These are phyloP conservation scores for Macrotrachela quadricornifera DNA, from an alignment of 1,140 invertebrate species.

Conservation along the genomic window DNA sequence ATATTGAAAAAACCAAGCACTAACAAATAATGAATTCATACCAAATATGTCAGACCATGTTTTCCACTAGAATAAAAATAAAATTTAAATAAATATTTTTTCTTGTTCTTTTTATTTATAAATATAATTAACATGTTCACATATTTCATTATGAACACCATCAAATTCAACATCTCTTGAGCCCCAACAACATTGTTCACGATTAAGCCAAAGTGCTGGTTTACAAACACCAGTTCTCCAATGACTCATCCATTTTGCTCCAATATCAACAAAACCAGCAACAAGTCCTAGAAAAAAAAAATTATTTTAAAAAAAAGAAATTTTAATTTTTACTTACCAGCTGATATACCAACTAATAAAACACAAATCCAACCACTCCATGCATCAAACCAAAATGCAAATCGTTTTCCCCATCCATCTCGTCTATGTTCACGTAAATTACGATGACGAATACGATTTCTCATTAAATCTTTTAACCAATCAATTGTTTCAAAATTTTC, in stretches of 20 bases:
- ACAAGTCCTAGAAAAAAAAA: slow-evolving; percentile 16
- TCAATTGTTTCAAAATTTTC: slow-evolving; percentile 99
- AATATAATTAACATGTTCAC: background rate
- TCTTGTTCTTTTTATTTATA: no score
- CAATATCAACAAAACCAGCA: slow-evolving; percentile 58
- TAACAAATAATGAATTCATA: no score
- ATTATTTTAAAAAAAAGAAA: no score
- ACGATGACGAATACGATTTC: slow-evolving; percentile 84
- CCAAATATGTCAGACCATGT: no score
- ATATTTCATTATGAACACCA: slow-evolving; percentile 15
- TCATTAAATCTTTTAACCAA: slow-evolving; percentile 88
- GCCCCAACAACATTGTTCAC: slow-evolving; percentile 97
- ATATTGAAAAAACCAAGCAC: slow-evolving; percentile 33
- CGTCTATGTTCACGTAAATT: slow-evolving; percentile 41
- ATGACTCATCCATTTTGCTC: slow-evolving; percentile 96
- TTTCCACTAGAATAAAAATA: background rate
- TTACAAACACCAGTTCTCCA: slow-evolving; percentile 92
- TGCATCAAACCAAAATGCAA: slow-evolving; percentile 16
- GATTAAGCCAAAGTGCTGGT: slow-evolving; percentile 90
- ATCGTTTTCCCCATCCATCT: slow-evolving; percentile 11
- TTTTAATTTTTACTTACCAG: slow-evolving; percentile 14
- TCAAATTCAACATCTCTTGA: slow-evolving; percentile 26
- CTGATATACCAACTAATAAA: slow-evolving; percentile 66
- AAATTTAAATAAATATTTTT: no score
- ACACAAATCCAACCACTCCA: slow-evolving; percentile 77